Evolutionary conservation across 2,113 vertebrate genomes (phyloP).

Genomic region (Eolophus roseicapilla): DNA sequence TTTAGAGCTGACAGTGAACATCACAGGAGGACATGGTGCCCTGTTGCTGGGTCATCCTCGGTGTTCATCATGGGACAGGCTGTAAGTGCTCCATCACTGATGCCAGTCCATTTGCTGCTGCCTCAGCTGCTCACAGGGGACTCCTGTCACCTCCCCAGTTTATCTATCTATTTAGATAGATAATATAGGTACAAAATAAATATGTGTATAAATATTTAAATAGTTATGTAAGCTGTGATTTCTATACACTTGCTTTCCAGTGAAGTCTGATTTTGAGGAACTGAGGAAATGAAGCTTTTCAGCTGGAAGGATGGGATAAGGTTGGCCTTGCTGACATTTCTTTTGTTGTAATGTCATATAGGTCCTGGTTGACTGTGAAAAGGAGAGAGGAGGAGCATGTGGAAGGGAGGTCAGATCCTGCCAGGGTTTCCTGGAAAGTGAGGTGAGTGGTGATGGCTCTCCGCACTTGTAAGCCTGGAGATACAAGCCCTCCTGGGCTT

Average conservation of each 20-base stretch:
- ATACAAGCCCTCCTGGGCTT: neutral
- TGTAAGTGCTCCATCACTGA: neutral
- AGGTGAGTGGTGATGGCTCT: constrained; percentile 27
- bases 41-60: neutral
- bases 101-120: neutral
- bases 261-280: neutral
- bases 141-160: neutral
- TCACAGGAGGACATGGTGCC: neutral
- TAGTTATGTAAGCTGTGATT: neutral
- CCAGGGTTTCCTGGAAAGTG: neutral
- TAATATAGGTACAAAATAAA: neutral
- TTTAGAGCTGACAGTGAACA: neutral
- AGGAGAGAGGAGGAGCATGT: neutral
- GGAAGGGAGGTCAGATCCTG: neutral
- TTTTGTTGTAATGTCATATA: neutral
- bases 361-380: neutral
- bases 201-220: neutral
- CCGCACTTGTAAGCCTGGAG: neutral
- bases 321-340: constrained; percentile 6
- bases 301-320: neutral
- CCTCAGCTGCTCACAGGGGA: fast-evolving
- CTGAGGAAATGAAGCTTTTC: neutral
- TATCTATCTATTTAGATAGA: neutral
- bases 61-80: neutral
- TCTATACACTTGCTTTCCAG: neutral